Conservation (phyloP, 2,113 vertebrate species). For the Apaloderma vittatum region DNA sequence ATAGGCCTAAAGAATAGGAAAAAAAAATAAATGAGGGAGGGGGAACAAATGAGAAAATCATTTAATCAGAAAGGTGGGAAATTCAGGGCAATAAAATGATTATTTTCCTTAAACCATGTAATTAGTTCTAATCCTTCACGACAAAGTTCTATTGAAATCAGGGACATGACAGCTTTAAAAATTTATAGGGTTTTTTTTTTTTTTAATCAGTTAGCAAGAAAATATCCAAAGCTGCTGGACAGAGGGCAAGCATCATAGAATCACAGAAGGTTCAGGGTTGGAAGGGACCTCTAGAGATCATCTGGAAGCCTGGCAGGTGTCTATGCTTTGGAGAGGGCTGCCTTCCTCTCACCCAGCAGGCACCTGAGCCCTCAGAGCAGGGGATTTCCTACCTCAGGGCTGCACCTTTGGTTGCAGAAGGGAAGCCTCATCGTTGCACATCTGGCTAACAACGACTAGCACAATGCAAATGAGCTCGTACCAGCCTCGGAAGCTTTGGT, state of each 20-base stretch:
- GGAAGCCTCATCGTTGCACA: fast-evolving
- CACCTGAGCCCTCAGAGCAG: fast-evolving
- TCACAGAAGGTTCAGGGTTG: too few relatives aligned
- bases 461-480: fast-evolving
- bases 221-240: fast-evolving
- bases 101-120: neutral
- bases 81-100: neutral
- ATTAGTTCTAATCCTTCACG: neutral
- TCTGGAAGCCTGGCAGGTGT: neutral
- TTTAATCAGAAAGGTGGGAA: neutral
- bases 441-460: fast-evolving
- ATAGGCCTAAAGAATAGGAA: neutral
- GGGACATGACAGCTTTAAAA: neutral
- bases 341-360: fast-evolving
- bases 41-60: neutral
- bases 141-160: neutral
- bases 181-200: neutral
- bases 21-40: neutral
- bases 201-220: neutral
- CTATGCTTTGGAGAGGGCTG: neutral
- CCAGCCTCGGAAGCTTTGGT: neutral
- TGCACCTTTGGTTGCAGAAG: fast-evolving
- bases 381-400: fast-evolving
- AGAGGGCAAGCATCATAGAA: too few relatives aligned
- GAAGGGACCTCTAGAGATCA: too few relatives aligned